Evolutionary conservation across 2,888 invertebrate genomes (phyloP), one percentile per base, ranked within the genome.

Genomic region (Panzeria rudis): DNA sequence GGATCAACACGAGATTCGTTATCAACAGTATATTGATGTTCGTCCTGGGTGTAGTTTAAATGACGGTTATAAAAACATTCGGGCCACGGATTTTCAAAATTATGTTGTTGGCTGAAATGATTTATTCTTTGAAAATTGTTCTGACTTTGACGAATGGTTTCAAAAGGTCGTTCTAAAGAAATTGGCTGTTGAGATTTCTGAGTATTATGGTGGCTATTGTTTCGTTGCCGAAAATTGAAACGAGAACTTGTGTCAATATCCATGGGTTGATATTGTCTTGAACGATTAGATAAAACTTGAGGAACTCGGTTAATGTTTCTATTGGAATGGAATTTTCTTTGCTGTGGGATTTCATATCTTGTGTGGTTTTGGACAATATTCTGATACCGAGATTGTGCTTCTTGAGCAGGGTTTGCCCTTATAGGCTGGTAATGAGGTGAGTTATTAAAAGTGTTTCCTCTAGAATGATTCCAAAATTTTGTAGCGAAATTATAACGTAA

Each of bases 401-500:
- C n/a, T n/a, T n/a, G n/a, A n/a, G n/a, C n/a, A n/a, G n/a, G n/a
- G n/a, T n/a, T n/a, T n/a, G n/a, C n/a, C n/a, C n/a, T n/a, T 5
- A 50, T 75, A 52, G 38, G 20, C 23, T 17, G 66, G 7, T 20
- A 73, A 23, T 80, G 80, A 13, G 25, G 64, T 38, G 47, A 73
- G n/a, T 35, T 50, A 61, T 50, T 52, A 68, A 54, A 15, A n/a
- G 20, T 15, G 11, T 64, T 71, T 44, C 54, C 76, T 17, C n/a
- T 17, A 9, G 56, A 68, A 52, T 47, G 44, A 66, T 29, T 66
- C n/a, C n/a, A 66, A 29, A 56, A 83, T 11, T 44, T 50, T 54
- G 41, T n/a, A n/a, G 76, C 76, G 15, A 82, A 82, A 20, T 76
- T 54, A 44, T 71, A 69, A 4, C 76, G 72, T 52, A n/a, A 41